phyloP scores from a whole-genome alignment of 2,797 vertebrate species.

The Hydrolagus colliei region DNA sequence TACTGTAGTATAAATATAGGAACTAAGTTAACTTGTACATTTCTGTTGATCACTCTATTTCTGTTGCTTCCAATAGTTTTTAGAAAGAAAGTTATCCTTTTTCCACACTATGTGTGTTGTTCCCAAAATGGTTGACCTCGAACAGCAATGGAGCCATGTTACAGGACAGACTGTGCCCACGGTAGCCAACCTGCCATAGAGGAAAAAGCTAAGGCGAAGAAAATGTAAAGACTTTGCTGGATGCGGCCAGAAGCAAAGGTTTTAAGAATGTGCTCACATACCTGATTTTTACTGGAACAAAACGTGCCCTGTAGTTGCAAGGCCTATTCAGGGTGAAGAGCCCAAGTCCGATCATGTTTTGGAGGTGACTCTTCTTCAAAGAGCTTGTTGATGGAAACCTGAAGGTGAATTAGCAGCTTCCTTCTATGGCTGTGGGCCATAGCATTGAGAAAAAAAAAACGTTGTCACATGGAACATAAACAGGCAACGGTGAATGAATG shows the following conservation, averaged over 20 bases:
- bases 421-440: slow-evolving; percentile 74
- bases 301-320: slow-evolving; percentile 83
- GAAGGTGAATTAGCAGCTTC: slow-evolving; percentile 76
- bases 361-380: slow-evolving; percentile 75
- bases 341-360: slow-evolving; percentile 70
- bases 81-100: slow-evolving; percentile 87
- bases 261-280: slow-evolving; percentile 71
- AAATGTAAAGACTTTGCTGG: slow-evolving; percentile 59
- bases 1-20: slow-evolving; percentile 99
- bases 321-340: slow-evolving; percentile 83
- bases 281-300: slow-evolving; percentile 77
- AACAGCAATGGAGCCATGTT: slow-evolving; percentile 81
- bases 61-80: slow-evolving; percentile 96
- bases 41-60: slow-evolving; percentile 94
- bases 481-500: slow-evolving; percentile 60
- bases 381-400: slow-evolving; percentile 84
- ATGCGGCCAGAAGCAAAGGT: slow-evolving; percentile 60
- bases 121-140: slow-evolving; percentile 87
- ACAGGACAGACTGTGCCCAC: slow-evolving; percentile 69
- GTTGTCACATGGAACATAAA: slow-evolving; percentile 69
- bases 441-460: slow-evolving; percentile 57
- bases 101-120: slow-evolving; percentile 99
- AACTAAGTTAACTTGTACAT: slow-evolving; percentile 99
- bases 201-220: slow-evolving; percentile 72
- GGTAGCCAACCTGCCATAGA: slow-evolving; percentile 72